phyloP scores from a whole-genome alignment of 2,888 invertebrate species.

The Digitonthophagus gazella region DNA sequence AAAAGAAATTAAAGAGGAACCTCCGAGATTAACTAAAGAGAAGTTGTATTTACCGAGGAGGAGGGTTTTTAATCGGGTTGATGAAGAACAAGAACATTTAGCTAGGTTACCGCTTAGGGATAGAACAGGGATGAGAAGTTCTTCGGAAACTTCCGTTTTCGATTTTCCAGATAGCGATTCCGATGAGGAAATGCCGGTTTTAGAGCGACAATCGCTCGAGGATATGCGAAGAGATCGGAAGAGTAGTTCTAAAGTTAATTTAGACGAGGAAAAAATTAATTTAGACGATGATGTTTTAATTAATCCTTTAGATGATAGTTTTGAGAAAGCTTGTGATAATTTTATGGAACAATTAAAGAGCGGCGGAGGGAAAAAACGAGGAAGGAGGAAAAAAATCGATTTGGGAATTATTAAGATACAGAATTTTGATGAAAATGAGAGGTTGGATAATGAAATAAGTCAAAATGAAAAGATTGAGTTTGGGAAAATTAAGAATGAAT shows the following conservation, averaged over 20 bases:
- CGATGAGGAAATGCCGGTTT: conserved; percentile 60
- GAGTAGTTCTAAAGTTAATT: conserved; percentile 59
- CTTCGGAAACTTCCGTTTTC: conserved; percentile 64
- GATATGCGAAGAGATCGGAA: conserved; percentile 60
- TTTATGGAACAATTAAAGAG: conserved; percentile 73
- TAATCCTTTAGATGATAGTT: conserved; percentile 54
- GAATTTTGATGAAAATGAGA: too few species aligned
- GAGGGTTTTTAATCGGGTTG: conserved; percentile 61
- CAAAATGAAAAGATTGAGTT: too few species aligned
- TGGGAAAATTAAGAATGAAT: too few species aligned
- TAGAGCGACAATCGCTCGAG: conserved; percentile 67
- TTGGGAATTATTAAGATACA: conserved; percentile 39
- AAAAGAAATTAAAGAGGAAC: conserved; percentile 41
- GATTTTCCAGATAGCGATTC: conserved; percentile 65
- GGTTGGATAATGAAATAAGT: too few species aligned
- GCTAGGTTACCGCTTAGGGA: conserved; percentile 49
- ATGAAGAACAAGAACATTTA: conserved; percentile 49
- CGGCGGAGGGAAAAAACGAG: conserved; percentile 59
- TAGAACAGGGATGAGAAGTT: conserved; percentile 55
- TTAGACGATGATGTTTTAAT: conserved; percentile 30
- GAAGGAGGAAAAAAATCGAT: conserved; percentile 54
- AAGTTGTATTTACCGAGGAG: conserved; percentile 49
- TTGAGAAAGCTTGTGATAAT: conserved; percentile 73
- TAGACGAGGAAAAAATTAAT: conserved; percentile 48
- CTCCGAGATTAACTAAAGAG: conserved; percentile 54